Evolutionary conservation across 1,140 invertebrate species (phyloP).

Genomic region (Dendroctonus ponderosae): DNA sequence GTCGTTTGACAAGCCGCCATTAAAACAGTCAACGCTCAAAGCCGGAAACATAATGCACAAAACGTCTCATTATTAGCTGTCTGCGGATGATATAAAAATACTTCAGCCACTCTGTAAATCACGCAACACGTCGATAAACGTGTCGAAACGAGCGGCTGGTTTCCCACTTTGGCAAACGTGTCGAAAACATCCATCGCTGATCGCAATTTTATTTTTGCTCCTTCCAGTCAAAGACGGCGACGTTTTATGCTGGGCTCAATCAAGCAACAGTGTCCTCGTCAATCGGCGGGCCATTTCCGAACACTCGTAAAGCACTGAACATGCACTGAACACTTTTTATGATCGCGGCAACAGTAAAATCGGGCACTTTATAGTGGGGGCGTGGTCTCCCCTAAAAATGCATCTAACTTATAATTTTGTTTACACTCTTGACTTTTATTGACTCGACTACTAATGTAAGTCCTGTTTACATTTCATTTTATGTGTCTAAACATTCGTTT

Average conservation of each 20-base stretch:
- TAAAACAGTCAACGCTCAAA: too few relatives aligned
- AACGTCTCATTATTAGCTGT: too few relatives aligned
- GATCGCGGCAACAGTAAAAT: constrained; percentile 4
- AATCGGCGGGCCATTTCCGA: constrained; percentile 6
- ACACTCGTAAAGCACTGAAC: constrained; percentile 3
- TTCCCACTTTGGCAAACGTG: too few relatives aligned
- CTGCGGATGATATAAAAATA: too few relatives aligned
- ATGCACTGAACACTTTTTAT: neutral
- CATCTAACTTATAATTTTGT: constrained; percentile 15
- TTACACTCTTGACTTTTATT: constrained; percentile 13
- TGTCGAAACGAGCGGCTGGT: neutral
- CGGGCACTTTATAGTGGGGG: constrained; percentile 7
- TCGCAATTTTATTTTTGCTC: too few relatives aligned
- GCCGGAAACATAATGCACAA: too few relatives aligned
- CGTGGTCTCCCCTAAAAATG: constrained; percentile 6
- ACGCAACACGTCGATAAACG: neutral
- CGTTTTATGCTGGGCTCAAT: neutral
- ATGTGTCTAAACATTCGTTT: constrained; percentile 16
- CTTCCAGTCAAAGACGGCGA: neutral
- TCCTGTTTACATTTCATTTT: constrained; percentile 10
- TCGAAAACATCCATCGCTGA: too few relatives aligned
- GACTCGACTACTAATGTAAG: constrained; percentile 13
- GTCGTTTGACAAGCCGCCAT: too few relatives aligned
- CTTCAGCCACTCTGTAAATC: too few relatives aligned
- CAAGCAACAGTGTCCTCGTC: constrained; percentile 10